Conservation (phyloP, 2,888 invertebrate species). For the Nymphalis urticae region DNA sequence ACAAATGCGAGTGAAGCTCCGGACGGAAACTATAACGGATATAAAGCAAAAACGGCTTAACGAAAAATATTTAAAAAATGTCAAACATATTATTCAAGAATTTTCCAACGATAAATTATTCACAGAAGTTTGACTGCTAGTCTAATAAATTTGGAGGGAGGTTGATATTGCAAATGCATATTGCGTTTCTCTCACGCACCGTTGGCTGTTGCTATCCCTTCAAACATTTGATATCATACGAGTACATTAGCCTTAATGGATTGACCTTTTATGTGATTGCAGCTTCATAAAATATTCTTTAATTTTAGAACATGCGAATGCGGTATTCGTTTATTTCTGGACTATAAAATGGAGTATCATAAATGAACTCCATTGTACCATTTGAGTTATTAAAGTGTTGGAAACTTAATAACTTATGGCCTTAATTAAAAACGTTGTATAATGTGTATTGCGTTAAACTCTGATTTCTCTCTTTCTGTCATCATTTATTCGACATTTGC, state of each 20-base stretch:
- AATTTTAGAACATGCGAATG: slow-evolving; percentile 43
- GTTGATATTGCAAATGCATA: slow-evolving; percentile 49
- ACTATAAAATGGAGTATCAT: neutral
- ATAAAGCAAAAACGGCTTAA: no score
- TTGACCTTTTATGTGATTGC: slow-evolving; percentile 51
- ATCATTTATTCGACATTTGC: no score
- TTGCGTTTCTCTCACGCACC: slow-evolving; percentile 64
- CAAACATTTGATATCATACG: slow-evolving; percentile 59
- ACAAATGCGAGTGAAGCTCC: no score
- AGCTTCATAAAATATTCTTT: slow-evolving; percentile 32
- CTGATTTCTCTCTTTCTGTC: no score
- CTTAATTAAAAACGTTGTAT: no score
- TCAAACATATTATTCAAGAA: no score
- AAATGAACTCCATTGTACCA: no score
- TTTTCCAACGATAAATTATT: slow-evolving; percentile 43
- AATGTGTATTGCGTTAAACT: no score
- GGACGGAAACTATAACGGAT: no score
- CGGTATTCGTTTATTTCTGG: neutral
- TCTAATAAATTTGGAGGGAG: slow-evolving; percentile 14
- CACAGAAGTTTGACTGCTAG: slow-evolving; percentile 3
- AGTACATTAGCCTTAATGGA: slow-evolving; percentile 73
- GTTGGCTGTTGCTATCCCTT: slow-evolving; percentile 56
- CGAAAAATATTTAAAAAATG: no score
- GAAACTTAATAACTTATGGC: no score
- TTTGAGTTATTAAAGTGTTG: no score